Evolutionary conservation across 1,140 invertebrate species (phyloP).

Genomic region (Aplysia californica): DNA sequence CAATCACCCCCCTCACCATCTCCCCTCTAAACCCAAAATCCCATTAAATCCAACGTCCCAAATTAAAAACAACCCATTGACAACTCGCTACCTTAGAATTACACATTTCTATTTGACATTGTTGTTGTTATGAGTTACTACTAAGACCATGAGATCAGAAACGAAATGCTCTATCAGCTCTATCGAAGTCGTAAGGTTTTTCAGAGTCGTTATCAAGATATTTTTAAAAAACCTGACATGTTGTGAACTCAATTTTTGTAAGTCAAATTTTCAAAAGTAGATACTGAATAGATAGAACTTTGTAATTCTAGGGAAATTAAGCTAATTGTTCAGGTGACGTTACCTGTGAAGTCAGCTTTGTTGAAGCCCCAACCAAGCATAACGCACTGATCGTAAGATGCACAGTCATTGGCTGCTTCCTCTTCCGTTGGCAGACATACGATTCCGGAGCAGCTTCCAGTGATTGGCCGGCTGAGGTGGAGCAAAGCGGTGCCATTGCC

Average conservation of each 20-base stretch:
- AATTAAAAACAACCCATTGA: no score
- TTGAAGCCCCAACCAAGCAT: slow-evolving; percentile 21
- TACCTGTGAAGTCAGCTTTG: not conserved
- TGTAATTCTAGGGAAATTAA: not conserved
- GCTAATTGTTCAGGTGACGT: not conserved
- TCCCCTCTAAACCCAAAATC: no score
- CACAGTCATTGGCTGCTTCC: slow-evolving; percentile 11
- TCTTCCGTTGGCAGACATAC: slow-evolving; percentile 8
- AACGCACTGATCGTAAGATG: slow-evolving; percentile 16
- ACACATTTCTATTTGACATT: no score
- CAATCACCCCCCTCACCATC: no score
- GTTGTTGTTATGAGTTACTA: no score
- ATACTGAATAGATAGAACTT: no score
- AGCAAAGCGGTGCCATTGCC: slow-evolving; percentile 12
- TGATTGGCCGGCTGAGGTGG: slow-evolving; percentile 9
- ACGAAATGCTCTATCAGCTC: no score
- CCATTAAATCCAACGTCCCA: no score
- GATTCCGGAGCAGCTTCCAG: slow-evolving; percentile 8
- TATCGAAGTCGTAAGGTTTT: not conserved
- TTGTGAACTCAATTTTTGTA: no score
- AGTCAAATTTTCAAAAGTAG: no score
- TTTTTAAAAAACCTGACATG: not conserved
- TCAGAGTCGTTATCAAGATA: not conserved
- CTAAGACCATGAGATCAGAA: no score
- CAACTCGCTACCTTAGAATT: no score